A percentile compares a stretch with the other conserved stretches of the same genome.
These are phyloP conservation scores for Solea solea DNA, from an alignment of 2,113 vertebrate species.

Conservation along the genomic window DNA sequence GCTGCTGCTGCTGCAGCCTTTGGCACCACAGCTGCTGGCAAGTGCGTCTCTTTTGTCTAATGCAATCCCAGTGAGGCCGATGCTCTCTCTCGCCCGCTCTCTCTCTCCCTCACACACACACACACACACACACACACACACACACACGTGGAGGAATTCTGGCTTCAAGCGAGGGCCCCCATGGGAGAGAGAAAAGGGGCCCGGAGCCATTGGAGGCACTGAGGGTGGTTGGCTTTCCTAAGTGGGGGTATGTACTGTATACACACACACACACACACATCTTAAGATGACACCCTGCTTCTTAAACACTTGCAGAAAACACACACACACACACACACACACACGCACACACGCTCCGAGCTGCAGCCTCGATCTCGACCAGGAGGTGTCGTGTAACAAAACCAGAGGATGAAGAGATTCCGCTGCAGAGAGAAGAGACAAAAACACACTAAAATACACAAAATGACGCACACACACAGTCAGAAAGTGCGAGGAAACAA, in stretches of 20 bases:
- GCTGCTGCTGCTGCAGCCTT: conserved; percentile 63
- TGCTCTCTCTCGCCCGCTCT: conserved; percentile 6
- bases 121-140: conserved; percentile 38
- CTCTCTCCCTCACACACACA: conserved; percentile 39
- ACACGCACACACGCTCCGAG: conserved; percentile 21
- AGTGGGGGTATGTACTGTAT: conserved; percentile 61
- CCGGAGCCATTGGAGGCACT: conserved; percentile 73
- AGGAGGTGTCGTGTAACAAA: conserved; percentile 65
- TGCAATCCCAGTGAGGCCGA: conserved; percentile 67
- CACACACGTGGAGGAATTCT: conserved; percentile 82
- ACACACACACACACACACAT: conserved; percentile 34
- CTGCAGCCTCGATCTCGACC: conserved; percentile 64
- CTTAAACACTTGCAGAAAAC: not conserved
- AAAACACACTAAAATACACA: not conserved
- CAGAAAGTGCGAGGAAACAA: not conserved
- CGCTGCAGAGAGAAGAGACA: conserved; percentile 11
- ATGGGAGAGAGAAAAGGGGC: conserved; percentile 68
- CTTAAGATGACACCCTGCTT: no score
- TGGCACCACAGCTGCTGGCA: conserved; percentile 79
- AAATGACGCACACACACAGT: conserved; percentile 1
- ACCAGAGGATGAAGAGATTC: conserved; percentile 27
- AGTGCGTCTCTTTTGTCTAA: conserved; percentile 81
- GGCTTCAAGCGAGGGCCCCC: conserved; percentile 71
- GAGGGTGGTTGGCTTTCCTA: conserved; percentile 71
- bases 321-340: conserved; percentile 26